phyloP scores from a whole-genome alignment of 2,888 invertebrate genomes.

The Calliscelio sp. region DNA sequence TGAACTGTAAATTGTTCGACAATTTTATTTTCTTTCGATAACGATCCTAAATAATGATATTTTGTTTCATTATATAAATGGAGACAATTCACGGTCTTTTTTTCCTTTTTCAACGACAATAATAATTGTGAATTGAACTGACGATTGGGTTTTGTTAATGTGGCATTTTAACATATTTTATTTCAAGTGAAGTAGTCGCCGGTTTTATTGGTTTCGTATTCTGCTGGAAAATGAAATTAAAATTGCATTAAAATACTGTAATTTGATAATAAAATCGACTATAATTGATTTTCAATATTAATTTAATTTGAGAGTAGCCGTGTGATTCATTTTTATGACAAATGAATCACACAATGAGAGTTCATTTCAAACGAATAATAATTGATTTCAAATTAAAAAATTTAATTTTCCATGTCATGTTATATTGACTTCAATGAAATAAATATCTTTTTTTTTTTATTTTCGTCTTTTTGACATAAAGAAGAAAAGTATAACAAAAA shows the following conservation, averaged over 20 bases:
- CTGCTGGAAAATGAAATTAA: conserved; percentile 24
- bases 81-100: no score
- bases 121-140: neutral
- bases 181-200: conserved; percentile 19
- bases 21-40: no score
- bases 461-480: no score
- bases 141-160: conserved; percentile 1
- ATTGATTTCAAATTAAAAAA: conserved; percentile 20
- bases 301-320: conserved; percentile 12
- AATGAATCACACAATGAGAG: conserved; percentile 17
- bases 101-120: no score
- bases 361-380: conserved; percentile 16
- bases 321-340: neutral
- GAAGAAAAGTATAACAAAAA: no score
- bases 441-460: conserved; percentile 10
- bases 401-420: conserved; percentile 23
- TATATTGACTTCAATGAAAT: neutral
- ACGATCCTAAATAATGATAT: no score
- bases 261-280: conserved; percentile 38
- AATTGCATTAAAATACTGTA: conserved; percentile 33
- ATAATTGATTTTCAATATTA: conserved; percentile 40
- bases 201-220: conserved; percentile 23
- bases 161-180: conserved; percentile 27
- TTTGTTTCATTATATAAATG: no score
- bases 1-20: no score